phyloP scores from a whole-genome alignment of 2,797 vertebrate genomes.

The Pagetopsis macropterus region DNA sequence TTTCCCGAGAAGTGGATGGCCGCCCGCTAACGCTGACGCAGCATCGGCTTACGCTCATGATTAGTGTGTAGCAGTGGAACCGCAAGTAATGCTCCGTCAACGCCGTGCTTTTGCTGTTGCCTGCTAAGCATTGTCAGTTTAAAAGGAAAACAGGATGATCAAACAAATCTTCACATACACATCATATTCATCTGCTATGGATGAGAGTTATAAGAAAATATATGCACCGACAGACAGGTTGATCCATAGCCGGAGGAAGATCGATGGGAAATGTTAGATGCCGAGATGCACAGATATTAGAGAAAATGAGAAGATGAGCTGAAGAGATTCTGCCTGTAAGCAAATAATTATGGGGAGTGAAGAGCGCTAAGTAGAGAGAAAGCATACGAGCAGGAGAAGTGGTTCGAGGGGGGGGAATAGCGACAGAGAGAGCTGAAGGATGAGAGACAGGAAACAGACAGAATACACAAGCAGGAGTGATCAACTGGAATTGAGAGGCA shows the following conservation, averaged over 20 bases:
- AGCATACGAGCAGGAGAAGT: constrained; percentile 7
- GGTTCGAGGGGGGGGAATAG: constrained; percentile 9
- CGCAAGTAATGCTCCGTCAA: constrained; percentile 53
- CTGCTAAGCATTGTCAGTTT: constrained; percentile 39
- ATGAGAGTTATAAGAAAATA: constrained; percentile 24
- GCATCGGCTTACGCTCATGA: constrained; percentile 49
- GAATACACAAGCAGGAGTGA: constrained; percentile 3
- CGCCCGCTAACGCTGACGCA: constrained; percentile 48
- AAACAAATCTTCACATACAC: constrained; percentile 7
- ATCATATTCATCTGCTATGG: neutral
- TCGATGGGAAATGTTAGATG: constrained; percentile 38
- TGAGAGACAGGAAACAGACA: constrained; percentile 16
- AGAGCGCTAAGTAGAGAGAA: constrained; percentile 24
- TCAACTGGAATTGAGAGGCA: constrained; percentile 4
- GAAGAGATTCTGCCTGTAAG: constrained; percentile 34
- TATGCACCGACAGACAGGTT: constrained; percentile 33
- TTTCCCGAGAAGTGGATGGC: constrained; percentile 47
- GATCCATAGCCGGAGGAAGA: constrained; percentile 35
- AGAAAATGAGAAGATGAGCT: constrained; percentile 41
- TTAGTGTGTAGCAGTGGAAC: too few species aligned
- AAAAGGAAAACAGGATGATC: constrained; percentile 3
- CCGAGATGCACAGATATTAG: constrained; percentile 46
- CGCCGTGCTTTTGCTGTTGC: constrained; percentile 1
- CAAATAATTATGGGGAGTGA: constrained; percentile 32
- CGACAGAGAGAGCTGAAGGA: constrained; percentile 5